Base-by-base conservation (phyloP, 2,113 vertebrate species). In the Leptodactylus fuscus region DNA sequence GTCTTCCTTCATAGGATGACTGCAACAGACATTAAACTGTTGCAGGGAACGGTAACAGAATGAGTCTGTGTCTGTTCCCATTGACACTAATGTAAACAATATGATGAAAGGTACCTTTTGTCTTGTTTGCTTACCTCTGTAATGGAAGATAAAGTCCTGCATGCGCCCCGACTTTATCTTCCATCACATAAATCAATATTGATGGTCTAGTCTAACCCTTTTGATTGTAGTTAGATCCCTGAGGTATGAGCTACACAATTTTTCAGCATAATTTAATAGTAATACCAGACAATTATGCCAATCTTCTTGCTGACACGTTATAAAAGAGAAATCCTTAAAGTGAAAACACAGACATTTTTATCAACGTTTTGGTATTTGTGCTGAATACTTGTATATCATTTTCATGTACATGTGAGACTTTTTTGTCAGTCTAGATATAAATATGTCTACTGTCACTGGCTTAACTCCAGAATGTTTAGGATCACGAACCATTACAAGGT, bases 331-430 rank as follows among this genome's bases (percentile, higher is more conserved):
- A 18, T 60, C 41, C 34, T 34, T 11, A 9, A n/a, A 58, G 5
- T 55, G 29, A 36, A 51, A 78, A 8, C 20, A 38, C 36, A 60
- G 76, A 79, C 51, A 24, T 27, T 78, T 78, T 80, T 80, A 79
- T 80, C 55, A 62, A n/a, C 36, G 62, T 80, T 76, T 62, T 62
- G 36, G 2, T 80, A 49, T 62, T 80, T 80, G 11, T 15, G 11
- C 32, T 29, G 2, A 15, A 65, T 65, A 65, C 29, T 62, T 62
- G 75, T 77, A 79, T 53, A 41, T 79, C 34, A 24, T 41, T 62
- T 80, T 3, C 36, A 24, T 38, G 51, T 79, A 41, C 4, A 60
- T 41, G 4, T 41, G 77, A 62, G n/a, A 62, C 34, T 24, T 44
- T 62, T 55, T 16, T 74, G 46, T 73, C 6, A 82, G 34, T 53